Evolutionary conservation across 2,888 invertebrate genomes (phyloP).

Genomic region (Dynastes grantii): DNA sequence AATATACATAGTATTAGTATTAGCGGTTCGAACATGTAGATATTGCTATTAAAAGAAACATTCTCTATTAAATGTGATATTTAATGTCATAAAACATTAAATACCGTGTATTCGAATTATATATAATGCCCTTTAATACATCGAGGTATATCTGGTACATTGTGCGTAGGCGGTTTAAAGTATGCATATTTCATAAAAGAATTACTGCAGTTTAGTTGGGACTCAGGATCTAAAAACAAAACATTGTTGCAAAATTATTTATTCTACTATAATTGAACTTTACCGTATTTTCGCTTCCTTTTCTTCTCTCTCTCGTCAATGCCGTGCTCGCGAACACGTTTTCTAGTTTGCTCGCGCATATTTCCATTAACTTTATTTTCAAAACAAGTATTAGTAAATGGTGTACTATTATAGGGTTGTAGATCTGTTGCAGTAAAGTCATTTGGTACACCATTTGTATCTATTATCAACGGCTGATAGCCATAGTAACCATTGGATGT

Average conservation of each 20-base stretch:
- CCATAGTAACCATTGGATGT: conserved; percentile 74
- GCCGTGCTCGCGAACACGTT: conserved; percentile 53
- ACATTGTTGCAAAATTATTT: conserved; percentile 2
- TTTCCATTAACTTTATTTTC: conserved; percentile 41
- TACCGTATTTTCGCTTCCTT: conserved; percentile 65
- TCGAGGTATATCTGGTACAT: conserved; percentile 76
- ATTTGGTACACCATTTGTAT: conserved; percentile 24
- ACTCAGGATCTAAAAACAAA: conserved; percentile 59
- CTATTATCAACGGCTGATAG: conserved; percentile 69
- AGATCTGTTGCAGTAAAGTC: conserved; percentile 51
- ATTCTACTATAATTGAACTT: conserved; percentile 50
- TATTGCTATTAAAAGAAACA: too few relatives aligned
- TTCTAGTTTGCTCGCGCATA: conserved; percentile 53
- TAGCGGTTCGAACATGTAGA: too few relatives aligned
- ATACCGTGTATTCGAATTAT: conserved; percentile 64
- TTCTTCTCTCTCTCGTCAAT: conserved; percentile 59
- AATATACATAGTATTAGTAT: too few relatives aligned
- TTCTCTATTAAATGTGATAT: conserved; percentile 2
- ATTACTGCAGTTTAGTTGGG: conserved; percentile 38
- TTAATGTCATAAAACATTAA: conserved; percentile 2
- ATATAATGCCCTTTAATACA: conserved; percentile 79
- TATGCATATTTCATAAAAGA: conserved; percentile 55
- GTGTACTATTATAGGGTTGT: conserved; percentile 47
- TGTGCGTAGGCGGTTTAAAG: conserved; percentile 65
- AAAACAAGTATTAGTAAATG: background rate